Evolutionary conservation across 2,888 invertebrate genomes (phyloP).

Genomic region (Polydrusus tereticollis): DNA sequence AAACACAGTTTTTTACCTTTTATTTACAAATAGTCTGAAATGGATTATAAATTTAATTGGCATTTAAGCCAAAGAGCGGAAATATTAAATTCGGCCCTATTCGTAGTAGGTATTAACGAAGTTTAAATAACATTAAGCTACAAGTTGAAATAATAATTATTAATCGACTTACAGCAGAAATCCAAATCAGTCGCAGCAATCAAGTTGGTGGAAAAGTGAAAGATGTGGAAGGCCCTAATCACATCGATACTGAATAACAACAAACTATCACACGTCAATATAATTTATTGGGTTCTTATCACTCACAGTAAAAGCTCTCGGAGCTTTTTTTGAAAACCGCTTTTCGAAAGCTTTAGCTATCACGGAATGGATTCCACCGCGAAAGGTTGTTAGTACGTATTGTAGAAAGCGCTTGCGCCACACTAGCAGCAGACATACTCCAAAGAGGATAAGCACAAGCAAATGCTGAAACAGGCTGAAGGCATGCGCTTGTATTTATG

Average conservation of each 20-base stretch:
- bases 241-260: conserved; percentile 10
- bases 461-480: conserved; percentile 42
- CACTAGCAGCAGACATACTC: conserved; percentile 35
- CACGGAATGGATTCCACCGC: conserved; percentile 44
- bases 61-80: too few species aligned
- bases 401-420: conserved; percentile 44
- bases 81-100: too few species aligned
- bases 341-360: conserved; percentile 46
- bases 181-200: neutral
- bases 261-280: conserved; percentile 1
- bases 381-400: conserved; percentile 34
- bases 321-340: conserved; percentile 39
- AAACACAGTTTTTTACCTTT: too few species aligned
- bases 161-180: neutral
- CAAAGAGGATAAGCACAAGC: conserved; percentile 39
- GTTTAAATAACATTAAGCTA: too few species aligned
- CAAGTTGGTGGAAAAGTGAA: neutral
- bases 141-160: neutral
- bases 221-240: neutral
- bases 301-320: conserved; percentile 22
- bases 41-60: too few species aligned
- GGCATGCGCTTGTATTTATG: conserved; percentile 42
- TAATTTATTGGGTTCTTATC: neutral
- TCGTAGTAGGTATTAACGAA: too few species aligned
- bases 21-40: too few species aligned